phyloP scores from a whole-genome alignment of 2,113 vertebrate species.

The Etheostoma spectabile region DNA sequence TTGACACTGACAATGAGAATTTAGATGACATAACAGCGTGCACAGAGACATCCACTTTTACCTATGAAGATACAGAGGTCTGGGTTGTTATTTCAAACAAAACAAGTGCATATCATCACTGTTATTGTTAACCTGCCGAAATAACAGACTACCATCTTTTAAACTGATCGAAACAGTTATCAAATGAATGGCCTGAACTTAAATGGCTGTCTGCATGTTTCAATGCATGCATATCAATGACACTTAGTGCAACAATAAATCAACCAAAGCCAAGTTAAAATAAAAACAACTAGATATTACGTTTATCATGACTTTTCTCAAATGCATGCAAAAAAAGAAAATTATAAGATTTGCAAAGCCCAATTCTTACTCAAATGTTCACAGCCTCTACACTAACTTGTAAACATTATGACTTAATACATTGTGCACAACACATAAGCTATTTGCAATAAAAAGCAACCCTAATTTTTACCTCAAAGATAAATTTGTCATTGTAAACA shows the following conservation, averaged over 20 bases:
- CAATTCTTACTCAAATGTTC: not conserved
- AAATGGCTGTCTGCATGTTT: constrained; percentile 20
- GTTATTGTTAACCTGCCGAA: constrained; percentile 32
- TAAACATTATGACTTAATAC: constrained; percentile 48
- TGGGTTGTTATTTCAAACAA: constrained; percentile 37
- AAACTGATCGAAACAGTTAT: constrained; percentile 2
- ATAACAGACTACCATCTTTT: constrained; percentile 18
- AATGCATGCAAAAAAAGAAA: constrained; percentile 35
- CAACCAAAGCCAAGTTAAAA: constrained; percentile 22
- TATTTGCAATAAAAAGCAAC: not conserved
- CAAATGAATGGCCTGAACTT: not conserved
- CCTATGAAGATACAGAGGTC: constrained; percentile 35
- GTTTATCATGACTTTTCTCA: constrained; percentile 3
- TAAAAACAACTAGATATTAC: constrained; percentile 5
- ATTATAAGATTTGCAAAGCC: constrained; percentile 3
- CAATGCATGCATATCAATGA: constrained; percentile 36
- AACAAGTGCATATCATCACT: constrained; percentile 25
- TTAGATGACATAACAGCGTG: constrained; percentile 27
- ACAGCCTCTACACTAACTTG: constrained; percentile 26
- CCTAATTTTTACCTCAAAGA: constrained; percentile 8
- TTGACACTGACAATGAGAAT: not conserved
- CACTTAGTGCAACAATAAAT: constrained; percentile 20
- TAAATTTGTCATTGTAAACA: not conserved
- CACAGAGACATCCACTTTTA: constrained; percentile 43
- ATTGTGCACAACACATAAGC: not conserved